phyloP scores from a whole-genome alignment of 2,113 vertebrate species.

The Agapornis roseicollis region DNA sequence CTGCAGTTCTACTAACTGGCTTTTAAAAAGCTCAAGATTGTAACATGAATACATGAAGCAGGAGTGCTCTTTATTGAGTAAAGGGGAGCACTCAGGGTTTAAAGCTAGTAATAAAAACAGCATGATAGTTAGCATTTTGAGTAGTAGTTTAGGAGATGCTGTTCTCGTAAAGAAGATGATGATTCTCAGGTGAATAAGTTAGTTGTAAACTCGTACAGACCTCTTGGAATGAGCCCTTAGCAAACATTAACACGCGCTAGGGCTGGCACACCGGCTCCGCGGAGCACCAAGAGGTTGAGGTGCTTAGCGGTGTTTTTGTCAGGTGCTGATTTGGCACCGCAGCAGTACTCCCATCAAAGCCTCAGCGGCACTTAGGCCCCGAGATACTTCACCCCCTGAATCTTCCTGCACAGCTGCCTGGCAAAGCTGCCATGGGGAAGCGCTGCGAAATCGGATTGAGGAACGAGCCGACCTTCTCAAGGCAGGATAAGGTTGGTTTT shows the following conservation, averaged over 20 bases:
- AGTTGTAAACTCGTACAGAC: no score
- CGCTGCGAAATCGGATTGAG: fast-evolving
- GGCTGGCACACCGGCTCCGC: not conserved
- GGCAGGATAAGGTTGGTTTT: fast-evolving
- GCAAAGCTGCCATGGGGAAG: not conserved
- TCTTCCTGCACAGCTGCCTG: not conserved
- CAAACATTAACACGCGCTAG: fast-evolving
- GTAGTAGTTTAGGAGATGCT: not conserved
- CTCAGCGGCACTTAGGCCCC: not conserved
- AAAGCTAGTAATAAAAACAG: not conserved
- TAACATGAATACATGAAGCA: fast-evolving
- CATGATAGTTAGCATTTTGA: fast-evolving
- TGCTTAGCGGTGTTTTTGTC: not conserved
- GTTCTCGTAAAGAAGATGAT: not conserved
- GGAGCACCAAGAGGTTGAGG: fast-evolving
- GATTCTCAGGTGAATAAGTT: not conserved
- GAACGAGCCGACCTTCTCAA: fast-evolving
- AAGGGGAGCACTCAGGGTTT: not conserved
- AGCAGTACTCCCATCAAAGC: not conserved
- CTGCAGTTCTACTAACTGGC: fast-evolving
- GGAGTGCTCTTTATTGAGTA: not conserved
- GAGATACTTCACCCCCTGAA: fast-evolving
- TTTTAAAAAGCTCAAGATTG: not conserved
- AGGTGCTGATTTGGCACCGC: fast-evolving
- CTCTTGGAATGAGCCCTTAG: not conserved